Percentiles rank a stretch among this genome's conserved stretches.
phyloP scores from a whole-genome alignment of 2,888 invertebrate species.

The Pammene aurita region DNA sequence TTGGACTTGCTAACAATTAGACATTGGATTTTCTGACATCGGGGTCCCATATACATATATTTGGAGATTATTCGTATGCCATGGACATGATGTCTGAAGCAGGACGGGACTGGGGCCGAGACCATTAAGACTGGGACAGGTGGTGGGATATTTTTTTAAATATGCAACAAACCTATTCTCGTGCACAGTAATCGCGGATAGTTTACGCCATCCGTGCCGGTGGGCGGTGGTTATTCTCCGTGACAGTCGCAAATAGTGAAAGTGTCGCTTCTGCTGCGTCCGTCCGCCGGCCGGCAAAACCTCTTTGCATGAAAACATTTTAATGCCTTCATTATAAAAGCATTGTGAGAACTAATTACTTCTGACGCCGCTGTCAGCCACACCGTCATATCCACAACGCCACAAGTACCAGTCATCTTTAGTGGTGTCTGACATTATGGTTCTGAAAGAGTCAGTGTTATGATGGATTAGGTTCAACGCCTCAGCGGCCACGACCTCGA shows the following conservation, averaged over 20 bases:
- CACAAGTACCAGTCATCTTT: not conserved
- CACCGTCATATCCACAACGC: not conserved
- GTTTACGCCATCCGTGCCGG: not conserved
- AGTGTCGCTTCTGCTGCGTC: conserved; percentile 59
- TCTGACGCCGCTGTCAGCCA: conserved; percentile 45
- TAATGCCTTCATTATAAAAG: conserved; percentile 58
- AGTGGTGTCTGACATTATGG: conserved; percentile 5
- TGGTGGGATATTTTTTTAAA: not conserved
- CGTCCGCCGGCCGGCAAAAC: conserved; percentile 54
- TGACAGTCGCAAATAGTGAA: conserved; percentile 74
- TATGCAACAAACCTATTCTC: conserved; percentile 15
- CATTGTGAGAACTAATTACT: conserved; percentile 59
- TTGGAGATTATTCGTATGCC: too few relatives aligned
- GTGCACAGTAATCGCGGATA: conserved; percentile 27
- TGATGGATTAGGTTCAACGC: conserved; percentile 55
- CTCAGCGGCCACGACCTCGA: conserved; percentile 49
- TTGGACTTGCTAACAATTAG: too few relatives aligned
- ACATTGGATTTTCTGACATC: too few relatives aligned
- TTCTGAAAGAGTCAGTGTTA: conserved; percentile 13
- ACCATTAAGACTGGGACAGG: too few relatives aligned
- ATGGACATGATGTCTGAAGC: too few relatives aligned
- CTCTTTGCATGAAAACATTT: conserved; percentile 67
- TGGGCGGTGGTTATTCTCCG: conserved; percentile 51
- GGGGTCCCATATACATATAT: too few relatives aligned
- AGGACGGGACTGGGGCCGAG: too few relatives aligned